These are phyloP conservation scores for Anthophora plumipes DNA, from an alignment of 2,888 invertebrate species.

Conservation along the genomic window DNA sequence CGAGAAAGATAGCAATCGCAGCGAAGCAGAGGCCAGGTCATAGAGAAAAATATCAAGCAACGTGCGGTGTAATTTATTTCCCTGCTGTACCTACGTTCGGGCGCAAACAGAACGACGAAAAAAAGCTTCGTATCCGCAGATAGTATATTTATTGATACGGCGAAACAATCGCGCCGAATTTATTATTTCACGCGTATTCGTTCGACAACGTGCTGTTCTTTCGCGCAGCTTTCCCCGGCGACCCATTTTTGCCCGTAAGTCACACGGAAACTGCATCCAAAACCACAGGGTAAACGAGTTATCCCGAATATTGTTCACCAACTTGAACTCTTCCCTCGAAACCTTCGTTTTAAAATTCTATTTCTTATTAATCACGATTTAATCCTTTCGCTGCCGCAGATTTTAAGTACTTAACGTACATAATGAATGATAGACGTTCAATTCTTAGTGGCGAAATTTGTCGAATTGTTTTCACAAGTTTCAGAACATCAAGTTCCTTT, in stretches of 20 bases:
- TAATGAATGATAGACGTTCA: too few relatives aligned
- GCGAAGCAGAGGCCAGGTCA: conserved; percentile 40
- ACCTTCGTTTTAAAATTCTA: not conserved
- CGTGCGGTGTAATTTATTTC: conserved; percentile 67
- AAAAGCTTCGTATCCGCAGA: conserved; percentile 65
- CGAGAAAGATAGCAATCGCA: conserved; percentile 56
- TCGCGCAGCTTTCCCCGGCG: not conserved
- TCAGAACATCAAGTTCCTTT: too few relatives aligned
- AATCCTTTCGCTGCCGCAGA: too few relatives aligned
- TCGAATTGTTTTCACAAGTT: too few relatives aligned
- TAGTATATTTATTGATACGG: conserved; percentile 76
- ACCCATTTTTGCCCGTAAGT: conserved; percentile 10
- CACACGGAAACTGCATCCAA: conserved; percentile 6
- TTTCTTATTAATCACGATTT: too few relatives aligned
- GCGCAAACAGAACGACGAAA: conserved; percentile 56
- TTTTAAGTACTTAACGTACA: too few relatives aligned
- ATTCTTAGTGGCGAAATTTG: too few relatives aligned
- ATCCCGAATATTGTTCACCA: not conserved
- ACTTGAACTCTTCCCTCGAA: not conserved
- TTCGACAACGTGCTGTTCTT: conserved; percentile 46
- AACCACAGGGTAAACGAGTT: not conserved
- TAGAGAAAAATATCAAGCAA: conserved; percentile 60
- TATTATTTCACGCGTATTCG: conserved; percentile 69
- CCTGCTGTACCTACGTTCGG: conserved; percentile 48
- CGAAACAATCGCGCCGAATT: conserved; percentile 74